These are phyloP conservation scores for Scalopus aquaticus DNA, from an alignment of 2,113 vertebrate genomes.

Conservation along the genomic window DNA sequence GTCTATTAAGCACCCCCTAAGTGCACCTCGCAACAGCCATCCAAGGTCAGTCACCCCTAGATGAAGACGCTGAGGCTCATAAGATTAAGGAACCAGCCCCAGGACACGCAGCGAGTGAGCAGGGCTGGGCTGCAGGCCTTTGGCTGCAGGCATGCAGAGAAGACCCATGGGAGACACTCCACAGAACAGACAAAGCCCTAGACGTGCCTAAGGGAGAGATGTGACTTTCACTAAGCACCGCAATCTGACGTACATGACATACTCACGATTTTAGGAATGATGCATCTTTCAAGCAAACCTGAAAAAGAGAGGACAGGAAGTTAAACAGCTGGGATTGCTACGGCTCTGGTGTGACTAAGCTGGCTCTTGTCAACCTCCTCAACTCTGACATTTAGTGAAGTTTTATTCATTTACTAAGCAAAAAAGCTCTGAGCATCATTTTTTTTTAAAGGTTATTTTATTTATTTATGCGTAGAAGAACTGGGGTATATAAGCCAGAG, in stretches of 20 bases:
- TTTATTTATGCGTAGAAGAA: too few species aligned
- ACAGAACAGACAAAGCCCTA: background rate
- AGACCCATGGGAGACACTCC: background rate
- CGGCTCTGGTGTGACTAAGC: background rate
- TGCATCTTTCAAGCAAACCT: conserved; percentile 94
- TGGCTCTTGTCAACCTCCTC: background rate
- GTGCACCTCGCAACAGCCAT: background rate
- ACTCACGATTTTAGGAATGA: conserved; percentile 90
- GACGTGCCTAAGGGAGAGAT: background rate
- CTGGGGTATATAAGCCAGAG: too few species aligned
- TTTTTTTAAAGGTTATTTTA: too few species aligned
- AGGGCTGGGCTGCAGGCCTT: background rate
- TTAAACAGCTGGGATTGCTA: background rate
- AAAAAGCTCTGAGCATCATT: too few species aligned
- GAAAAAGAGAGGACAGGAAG: conserved; percentile 68
- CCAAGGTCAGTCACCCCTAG: too few species aligned
- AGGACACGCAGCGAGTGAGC: background rate
- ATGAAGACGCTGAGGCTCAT: background rate
- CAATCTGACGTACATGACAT: background rate
- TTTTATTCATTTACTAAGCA: background rate
- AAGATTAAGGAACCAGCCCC: background rate
- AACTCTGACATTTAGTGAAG: background rate
- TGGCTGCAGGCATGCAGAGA: background rate
- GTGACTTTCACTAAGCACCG: background rate
- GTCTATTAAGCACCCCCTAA: background rate